phyloP scores from a whole-genome alignment of 2,113 vertebrate genomes.

The Geococcyx californianus region DNA sequence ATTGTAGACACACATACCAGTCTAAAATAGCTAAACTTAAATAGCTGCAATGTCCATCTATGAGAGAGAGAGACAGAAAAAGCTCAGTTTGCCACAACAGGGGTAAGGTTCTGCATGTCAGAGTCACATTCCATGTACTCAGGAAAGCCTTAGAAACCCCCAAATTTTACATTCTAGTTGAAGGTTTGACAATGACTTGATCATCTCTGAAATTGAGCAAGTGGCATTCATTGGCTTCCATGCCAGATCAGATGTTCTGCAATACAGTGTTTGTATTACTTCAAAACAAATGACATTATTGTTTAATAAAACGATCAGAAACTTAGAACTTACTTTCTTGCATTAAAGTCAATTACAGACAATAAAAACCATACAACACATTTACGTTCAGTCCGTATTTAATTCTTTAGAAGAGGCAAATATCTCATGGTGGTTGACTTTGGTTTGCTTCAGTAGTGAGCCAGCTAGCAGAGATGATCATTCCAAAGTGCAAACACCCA shows the following conservation, averaged over 20 bases:
- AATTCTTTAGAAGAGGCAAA: neutral
- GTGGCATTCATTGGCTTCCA: neutral
- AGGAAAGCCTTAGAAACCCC: neutral
- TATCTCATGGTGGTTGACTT: neutral
- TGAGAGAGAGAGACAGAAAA: neutral
- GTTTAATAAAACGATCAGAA: neutral
- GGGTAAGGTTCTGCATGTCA: neutral
- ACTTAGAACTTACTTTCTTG: neutral
- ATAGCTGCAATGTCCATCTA: neutral
- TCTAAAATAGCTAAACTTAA: neutral
- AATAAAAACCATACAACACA: neutral
- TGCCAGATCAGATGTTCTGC: neutral
- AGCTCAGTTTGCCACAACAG: neutral
- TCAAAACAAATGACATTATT: neutral
- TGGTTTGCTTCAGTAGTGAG: neutral
- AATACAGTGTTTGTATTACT: neutral
- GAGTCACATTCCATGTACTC: neutral
- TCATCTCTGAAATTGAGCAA: neutral
- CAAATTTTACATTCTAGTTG: neutral
- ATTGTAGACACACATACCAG: neutral
- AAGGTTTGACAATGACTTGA: neutral
- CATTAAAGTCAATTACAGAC: neutral
- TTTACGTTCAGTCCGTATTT: neutral
- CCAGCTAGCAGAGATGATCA: neutral
- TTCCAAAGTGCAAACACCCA: neutral